Evolutionary conservation across 2,113 vertebrate species (phyloP).

Genomic region (Mobula birostris): DNA sequence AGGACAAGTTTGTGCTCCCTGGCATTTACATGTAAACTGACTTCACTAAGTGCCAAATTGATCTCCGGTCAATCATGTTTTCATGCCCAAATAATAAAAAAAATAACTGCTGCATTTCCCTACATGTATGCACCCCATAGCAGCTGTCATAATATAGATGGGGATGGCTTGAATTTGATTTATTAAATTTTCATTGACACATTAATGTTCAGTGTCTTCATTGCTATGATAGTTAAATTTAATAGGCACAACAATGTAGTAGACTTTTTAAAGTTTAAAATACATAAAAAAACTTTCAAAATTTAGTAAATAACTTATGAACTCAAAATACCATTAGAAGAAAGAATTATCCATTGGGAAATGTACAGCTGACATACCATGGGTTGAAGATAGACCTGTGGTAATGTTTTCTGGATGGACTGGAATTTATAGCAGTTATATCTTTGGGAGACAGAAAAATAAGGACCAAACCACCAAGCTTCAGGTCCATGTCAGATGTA

Average conservation of each 20-base stretch:
- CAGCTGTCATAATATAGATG: background rate
- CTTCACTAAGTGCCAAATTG: background rate
- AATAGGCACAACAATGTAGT: background rate
- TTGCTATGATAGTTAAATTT: background rate
- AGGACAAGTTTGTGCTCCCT: background rate
- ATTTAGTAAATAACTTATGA: background rate
- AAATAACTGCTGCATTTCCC: background rate
- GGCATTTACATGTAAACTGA: background rate
- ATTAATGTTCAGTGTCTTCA: background rate
- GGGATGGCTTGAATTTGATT: background rate
- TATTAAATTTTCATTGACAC: constrained; percentile 26
- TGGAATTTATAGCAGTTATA: background rate
- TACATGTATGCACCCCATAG: background rate
- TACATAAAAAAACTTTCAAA: background rate
- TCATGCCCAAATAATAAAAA: background rate
- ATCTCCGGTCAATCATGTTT: background rate
- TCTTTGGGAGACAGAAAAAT: background rate
- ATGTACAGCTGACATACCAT: background rate
- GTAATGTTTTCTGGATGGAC: background rate
- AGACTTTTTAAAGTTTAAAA: background rate
- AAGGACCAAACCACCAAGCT: background rate
- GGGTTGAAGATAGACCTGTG: background rate
- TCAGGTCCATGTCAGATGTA: background rate
- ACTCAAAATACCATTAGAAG: background rate
- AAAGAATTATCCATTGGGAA: background rate